Evolutionary conservation across 2,888 invertebrate genomes (phyloP), one percentile per base, ranked within the genome.

Genomic region (Tipula lateralis): DNA sequence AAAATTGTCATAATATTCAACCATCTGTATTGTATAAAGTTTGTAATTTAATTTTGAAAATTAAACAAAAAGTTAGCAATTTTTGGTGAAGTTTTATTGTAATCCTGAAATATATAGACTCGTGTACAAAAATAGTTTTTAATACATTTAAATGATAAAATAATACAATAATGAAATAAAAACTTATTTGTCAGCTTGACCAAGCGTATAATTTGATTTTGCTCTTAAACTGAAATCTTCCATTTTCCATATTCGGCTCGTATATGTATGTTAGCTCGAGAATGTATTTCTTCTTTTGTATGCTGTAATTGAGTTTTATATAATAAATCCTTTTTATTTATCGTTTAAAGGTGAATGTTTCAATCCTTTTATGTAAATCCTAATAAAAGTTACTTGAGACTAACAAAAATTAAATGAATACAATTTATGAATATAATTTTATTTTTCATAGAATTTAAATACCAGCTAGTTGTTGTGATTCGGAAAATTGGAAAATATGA

Each of bases 121-220:
- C n/a, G n/a, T n/a, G n/a, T n/a, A n/a, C n/a, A n/a, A n/a, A n/a
- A n/a, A n/a, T 50, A 6, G n/a, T 50, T 50, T 50, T 50, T 6
- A 2, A 36, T 12, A 50, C 44, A 50, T 50, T 16, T 50, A 50
- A 50, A 50, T 50, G 44, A 16, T 50, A 50, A 50, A 50, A 16
- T 50, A 50, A 16, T 16, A 50, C 3, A 50, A 50, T 50, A 50
- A 50, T 66, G 9, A 66, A 12, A 66, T 66, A 24, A 24, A 66
- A 66, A 24, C 66, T 66, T 66, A 24, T 66, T 66, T 66, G 24
- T 66, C 24, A 66, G 24, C 66, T 66, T 24, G 66, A 66, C 24
- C 66, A 66, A 66, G 66, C 66, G 24, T 66, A 66, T 66, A 66
- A 66, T 66, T 66, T 66, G 66, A 66, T 66, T 66, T 66, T 66